Evolutionary conservation across 2,113 vertebrate species (phyloP).

Genomic region (Abramis brama): DNA sequence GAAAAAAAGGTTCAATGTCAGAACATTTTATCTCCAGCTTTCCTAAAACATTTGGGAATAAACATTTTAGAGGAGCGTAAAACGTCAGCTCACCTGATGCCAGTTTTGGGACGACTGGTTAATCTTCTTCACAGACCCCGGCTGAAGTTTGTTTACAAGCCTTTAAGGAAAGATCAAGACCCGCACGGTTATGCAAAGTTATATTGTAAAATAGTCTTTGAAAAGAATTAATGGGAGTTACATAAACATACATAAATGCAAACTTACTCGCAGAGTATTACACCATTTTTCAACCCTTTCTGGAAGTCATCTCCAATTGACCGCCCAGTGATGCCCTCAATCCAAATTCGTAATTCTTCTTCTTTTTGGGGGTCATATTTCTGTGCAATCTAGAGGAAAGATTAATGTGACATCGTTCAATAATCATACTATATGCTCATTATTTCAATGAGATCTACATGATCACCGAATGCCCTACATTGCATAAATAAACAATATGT

Average conservation of each 20-base stretch:
- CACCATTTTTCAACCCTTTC: conserved; percentile 87
- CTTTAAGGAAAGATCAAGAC: conserved; percentile 65
- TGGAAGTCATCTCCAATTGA: conserved; percentile 89
- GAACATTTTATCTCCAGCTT: not conserved
- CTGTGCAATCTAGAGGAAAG: conserved; percentile 82
- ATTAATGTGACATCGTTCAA: not conserved
- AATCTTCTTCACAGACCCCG: conserved; percentile 85
- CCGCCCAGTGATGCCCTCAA: conserved; percentile 83
- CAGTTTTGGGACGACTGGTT: conserved; percentile 87
- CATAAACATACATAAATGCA: not conserved
- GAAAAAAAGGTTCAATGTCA: not conserved
- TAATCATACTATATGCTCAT: not conserved
- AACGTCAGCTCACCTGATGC: conserved; percentile 83
- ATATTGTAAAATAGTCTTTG: not conserved
- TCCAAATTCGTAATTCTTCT: conserved; percentile 87
- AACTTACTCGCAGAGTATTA: conserved; percentile 92
- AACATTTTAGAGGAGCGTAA: not conserved
- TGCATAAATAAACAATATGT: not conserved
- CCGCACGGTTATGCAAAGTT: not conserved
- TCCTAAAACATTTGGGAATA: not conserved
- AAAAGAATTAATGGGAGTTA: not conserved
- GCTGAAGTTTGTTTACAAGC: conserved; percentile 88
- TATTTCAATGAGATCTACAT: not conserved
- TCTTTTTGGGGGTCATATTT: conserved; percentile 93
- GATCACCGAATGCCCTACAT: not conserved